A percentile compares a stretch with the other conserved stretches of the same genome.
These are phyloP conservation scores for Amblyteles armatorius DNA, from an alignment of 2,888 invertebrate species.

Conservation along the genomic window DNA sequence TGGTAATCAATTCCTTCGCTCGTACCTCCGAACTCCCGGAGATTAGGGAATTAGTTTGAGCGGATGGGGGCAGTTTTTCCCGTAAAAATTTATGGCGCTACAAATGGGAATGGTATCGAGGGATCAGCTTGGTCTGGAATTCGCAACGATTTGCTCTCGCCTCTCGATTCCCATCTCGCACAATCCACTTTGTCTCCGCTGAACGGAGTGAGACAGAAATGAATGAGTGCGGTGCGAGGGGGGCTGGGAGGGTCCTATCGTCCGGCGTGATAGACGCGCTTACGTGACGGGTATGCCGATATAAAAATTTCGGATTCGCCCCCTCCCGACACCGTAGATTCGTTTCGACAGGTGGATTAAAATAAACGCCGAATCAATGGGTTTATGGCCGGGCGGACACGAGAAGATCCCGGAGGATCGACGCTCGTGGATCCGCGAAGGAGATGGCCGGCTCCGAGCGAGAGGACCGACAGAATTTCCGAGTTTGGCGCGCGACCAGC, in stretches of 20 bases:
- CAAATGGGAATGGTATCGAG: constrained; percentile 9
- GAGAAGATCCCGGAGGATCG: constrained; percentile 18
- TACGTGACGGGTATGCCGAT: constrained; percentile 68
- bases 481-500: constrained; percentile 63
- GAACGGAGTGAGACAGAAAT: constrained; percentile 23
- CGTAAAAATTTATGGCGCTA: constrained; percentile 49
- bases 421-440: constrained; percentile 25
- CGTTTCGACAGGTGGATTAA: constrained; percentile 67
- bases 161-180: constrained; percentile 50
- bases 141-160: constrained; percentile 64
- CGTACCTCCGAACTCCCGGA: not conserved
- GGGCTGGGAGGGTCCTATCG: constrained; percentile 10
- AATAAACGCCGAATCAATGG: constrained; percentile 61
- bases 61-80: constrained; percentile 10
- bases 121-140: constrained; percentile 52
- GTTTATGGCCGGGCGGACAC: constrained; percentile 50
- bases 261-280: constrained; percentile 62
- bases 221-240: constrained; percentile 16
- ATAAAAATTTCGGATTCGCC: constrained; percentile 32
- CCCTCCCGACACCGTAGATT: constrained; percentile 61
- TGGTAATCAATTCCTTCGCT: not conserved
- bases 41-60: constrained; percentile 50
- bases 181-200: constrained; percentile 40
- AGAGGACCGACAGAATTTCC: constrained; percentile 48
- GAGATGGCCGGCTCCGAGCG: not conserved